Conservation (phyloP, 1,140 invertebrate species). For the Linepithema humile region DNA sequence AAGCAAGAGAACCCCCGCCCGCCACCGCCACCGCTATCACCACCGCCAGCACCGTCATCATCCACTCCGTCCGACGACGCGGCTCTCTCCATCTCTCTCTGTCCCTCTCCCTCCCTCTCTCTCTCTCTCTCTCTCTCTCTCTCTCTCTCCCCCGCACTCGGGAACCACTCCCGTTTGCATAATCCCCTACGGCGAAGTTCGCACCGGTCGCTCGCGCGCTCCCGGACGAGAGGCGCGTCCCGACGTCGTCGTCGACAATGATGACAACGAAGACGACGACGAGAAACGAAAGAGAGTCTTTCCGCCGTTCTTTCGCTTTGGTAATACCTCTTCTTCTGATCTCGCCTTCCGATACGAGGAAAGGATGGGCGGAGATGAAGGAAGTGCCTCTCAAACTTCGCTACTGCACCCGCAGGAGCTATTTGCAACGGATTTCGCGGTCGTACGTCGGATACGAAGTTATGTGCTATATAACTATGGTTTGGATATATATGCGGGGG, state of each 20-base stretch:
- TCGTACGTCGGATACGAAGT: slow-evolving; percentile 35
- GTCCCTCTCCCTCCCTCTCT: slow-evolving; percentile 26
- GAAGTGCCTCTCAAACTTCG: slow-evolving; percentile 43
- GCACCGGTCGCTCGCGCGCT: slow-evolving; percentile 72
- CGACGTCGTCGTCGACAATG: slow-evolving; percentile 45
- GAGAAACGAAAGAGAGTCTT: slow-evolving; percentile 36
- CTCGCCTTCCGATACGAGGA: slow-evolving; percentile 24
- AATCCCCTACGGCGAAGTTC: slow-evolving; percentile 75
- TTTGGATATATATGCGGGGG: not conserved
- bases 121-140: slow-evolving; percentile 43
- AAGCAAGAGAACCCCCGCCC: slow-evolving; percentile 65
- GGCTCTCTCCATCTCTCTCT: slow-evolving; percentile 49
- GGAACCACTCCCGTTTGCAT: slow-evolving; percentile 70
- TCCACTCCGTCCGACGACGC: slow-evolving; percentile 22
- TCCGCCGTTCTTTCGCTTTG: slow-evolving; percentile 51
- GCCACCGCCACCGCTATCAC: slow-evolving; percentile 15
- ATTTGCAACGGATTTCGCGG: slow-evolving; percentile 50
- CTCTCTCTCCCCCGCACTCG: slow-evolving; percentile 49
- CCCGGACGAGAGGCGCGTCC: slow-evolving; percentile 59
- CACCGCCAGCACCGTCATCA: slow-evolving; percentile 50
- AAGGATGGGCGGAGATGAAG: slow-evolving; percentile 6
- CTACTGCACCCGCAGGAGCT: slow-evolving; percentile 12
- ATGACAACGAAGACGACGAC: slow-evolving; percentile 28
- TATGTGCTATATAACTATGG: slow-evolving; percentile 22
- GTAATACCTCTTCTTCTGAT: slow-evolving; percentile 53